phyloP scores from a whole-genome alignment of 2,888 invertebrate genomes.

The Drosophila seclusa region DNA sequence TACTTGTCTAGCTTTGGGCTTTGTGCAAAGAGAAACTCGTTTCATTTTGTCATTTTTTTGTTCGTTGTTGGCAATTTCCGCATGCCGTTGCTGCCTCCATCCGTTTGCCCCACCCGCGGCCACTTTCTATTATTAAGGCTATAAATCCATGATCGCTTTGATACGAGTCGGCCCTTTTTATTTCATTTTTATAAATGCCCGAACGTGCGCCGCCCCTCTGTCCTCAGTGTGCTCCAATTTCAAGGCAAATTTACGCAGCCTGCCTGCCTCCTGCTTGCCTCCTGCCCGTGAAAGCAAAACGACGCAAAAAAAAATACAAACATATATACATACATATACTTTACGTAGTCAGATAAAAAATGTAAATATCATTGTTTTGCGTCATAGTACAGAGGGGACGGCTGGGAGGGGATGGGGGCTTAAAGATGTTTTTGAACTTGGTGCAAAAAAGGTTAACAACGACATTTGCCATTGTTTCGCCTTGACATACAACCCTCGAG shows the following conservation, averaged over 20 bases:
- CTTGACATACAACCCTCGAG: slow-evolving; percentile 48
- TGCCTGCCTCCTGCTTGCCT: slow-evolving; percentile 18
- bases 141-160: slow-evolving; percentile 80
- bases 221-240: slow-evolving; percentile 63
- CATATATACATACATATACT: slow-evolving; percentile 37
- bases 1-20: slow-evolving; percentile 71
- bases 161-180: slow-evolving; percentile 70
- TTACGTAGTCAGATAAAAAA: slow-evolving; percentile 66
- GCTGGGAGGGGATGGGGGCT: slow-evolving; percentile 16
- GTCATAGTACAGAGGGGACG: slow-evolving; percentile 53
- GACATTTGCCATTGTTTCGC: slow-evolving; percentile 76
- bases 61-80: slow-evolving; percentile 57
- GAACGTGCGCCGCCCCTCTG: slow-evolving; percentile 50
- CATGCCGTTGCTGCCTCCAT: slow-evolving; percentile 20
- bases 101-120: slow-evolving; percentile 13
- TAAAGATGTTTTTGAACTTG: slow-evolving; percentile 62
- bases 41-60: slow-evolving; percentile 33
- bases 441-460: slow-evolving; percentile 77
- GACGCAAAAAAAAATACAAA: neutral
- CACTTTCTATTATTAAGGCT: slow-evolving; percentile 75
- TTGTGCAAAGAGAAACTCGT: slow-evolving; percentile 23
- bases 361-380: slow-evolving; percentile 79
- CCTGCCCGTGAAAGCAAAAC: slow-evolving; percentile 45
- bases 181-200: slow-evolving; percentile 70
- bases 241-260: slow-evolving; percentile 65